phyloP scores from a whole-genome alignment of 2,888 invertebrate genomes.

The Amiota communis region DNA sequence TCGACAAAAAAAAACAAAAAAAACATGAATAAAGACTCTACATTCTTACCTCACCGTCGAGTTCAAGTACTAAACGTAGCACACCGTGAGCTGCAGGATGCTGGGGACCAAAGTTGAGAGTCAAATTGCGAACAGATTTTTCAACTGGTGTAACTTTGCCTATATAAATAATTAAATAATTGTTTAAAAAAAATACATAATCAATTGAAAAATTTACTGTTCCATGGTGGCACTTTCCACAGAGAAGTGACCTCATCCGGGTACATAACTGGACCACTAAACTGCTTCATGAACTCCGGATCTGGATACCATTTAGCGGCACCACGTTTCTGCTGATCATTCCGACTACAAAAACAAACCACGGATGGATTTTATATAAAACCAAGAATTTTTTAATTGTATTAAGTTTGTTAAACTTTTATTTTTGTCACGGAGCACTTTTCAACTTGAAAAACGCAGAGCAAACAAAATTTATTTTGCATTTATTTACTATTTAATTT shows the following conservation, averaged over 20 bases:
- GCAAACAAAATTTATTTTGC: background rate
- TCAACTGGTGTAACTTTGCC: conserved; percentile 79
- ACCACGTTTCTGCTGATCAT: conserved; percentile 70
- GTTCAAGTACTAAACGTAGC: conserved; percentile 85
- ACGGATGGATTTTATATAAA: background rate
- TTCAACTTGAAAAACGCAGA: background rate
- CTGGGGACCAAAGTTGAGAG: conserved; percentile 93
- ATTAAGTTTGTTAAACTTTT: too few relatives aligned
- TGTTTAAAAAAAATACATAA: background rate
- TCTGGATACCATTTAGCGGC: conserved; percentile 87
- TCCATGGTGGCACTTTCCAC: conserved; percentile 80
- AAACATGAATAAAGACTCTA: background rate
- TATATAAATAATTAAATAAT: conserved; percentile 48
- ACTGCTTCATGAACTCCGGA: conserved; percentile 80
- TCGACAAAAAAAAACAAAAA: too few relatives aligned
- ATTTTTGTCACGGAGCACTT: background rate
- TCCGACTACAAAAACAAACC: conserved; percentile 39
- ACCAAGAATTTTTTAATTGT: too few relatives aligned
- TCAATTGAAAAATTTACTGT: conserved; percentile 72
- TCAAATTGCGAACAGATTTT: conserved; percentile 88
- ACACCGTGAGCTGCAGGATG: conserved; percentile 97
- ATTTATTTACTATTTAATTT: background rate
- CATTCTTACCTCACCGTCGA: conserved; percentile 82
- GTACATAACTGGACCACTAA: conserved; percentile 83
- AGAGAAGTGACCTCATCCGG: conserved; percentile 79